A percentile compares a stretch with the other conserved stretches of the same genome.
These are phyloP conservation scores for Spodoptera litura DNA, from an alignment of 1,140 invertebrate genomes.

Conservation along the genomic window DNA sequence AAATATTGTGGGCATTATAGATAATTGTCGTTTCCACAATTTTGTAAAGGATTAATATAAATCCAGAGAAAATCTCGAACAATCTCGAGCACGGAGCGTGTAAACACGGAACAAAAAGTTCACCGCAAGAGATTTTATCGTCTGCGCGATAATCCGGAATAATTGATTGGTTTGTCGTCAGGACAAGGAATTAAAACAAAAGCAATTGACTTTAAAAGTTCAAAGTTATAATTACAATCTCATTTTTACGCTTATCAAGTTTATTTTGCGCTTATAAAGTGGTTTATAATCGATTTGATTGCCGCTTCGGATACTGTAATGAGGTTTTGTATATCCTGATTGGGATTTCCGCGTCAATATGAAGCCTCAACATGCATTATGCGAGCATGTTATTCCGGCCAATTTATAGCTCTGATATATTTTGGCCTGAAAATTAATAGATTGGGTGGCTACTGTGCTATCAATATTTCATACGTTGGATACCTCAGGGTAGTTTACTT, in stretches of 20 bases:
- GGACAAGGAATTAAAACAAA: constrained; percentile 21
- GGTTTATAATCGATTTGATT: constrained; percentile 4
- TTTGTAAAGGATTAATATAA: too few relatives aligned
- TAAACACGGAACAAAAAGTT: constrained; percentile 1
- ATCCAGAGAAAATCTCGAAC: background rate
- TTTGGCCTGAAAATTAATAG: too few relatives aligned
- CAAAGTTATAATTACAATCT: background rate
- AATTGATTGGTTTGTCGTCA: constrained; percentile 22
- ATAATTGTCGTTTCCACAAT: too few relatives aligned
- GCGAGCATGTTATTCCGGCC: too few relatives aligned
- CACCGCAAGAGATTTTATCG: background rate
- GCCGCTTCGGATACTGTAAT: background rate
- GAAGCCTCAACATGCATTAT: too few relatives aligned
- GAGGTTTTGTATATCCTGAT: background rate
- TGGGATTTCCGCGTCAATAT: too few relatives aligned
- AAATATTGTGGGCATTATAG: too few relatives aligned
- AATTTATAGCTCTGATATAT: too few relatives aligned
- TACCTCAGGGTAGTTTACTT: too few relatives aligned
- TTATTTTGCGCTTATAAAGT: background rate
- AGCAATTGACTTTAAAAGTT: constrained; percentile 1
- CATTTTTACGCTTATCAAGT: background rate
- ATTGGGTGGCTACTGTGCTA: too few relatives aligned
- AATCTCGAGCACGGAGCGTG: background rate
- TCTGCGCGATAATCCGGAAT: constrained; percentile 7
- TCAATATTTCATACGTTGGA: too few relatives aligned